Base-by-base conservation (phyloP, 2,113 vertebrate species). In the Engraulis encrasicolus region DNA sequence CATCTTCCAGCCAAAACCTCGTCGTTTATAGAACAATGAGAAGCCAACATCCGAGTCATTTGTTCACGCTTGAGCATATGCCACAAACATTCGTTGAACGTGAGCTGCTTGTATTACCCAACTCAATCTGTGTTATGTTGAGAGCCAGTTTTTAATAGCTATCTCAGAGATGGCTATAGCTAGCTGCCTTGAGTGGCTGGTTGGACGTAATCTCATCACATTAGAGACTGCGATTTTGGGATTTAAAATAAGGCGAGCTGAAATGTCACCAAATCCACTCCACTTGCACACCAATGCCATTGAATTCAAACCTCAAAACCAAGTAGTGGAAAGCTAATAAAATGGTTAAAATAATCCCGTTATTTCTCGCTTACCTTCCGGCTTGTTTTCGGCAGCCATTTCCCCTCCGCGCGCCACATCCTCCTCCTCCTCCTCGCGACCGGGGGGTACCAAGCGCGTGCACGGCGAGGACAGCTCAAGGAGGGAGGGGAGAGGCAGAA, bases 351-450 rank as follows among this genome's bases (percentile, higher is more conserved):
- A 93, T 92, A 92, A 93, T 91, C 91, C 92, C 89, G 90, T 93
- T 92, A 91, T 94, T 93, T 93, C 93, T 93, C 94, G 95, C 97
- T 96, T 96, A 98, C 97, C 97, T 98, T 98, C 97, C 97, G 97
- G 97, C 97, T 98, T 98, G 96, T 97, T 97, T 97, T 98, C 97
- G 97, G 97, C 97, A 97, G 97, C 97, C 97, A 98, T 98, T 98
- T 98, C 97, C 97, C 97, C 96, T 97, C 97, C 96, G 96, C 96
- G 96, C 97, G 97, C 97, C 97, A 97, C 97, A 97, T 97, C 97
- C 96, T 97, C 96, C 95, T 97, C 96, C 96, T 95, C 94, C 92
- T 94, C 92, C 92, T 93, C 91, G 92, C 92, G 91, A 93, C 92
- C 93, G 90, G 87, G 90, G 90, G 93, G 84, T 84, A 89, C 89